Percentiles rank a stretch among this genome's conserved stretches.
phyloP scores from a whole-genome alignment of 2,797 vertebrate species.

The Eulemur mongoz region DNA sequence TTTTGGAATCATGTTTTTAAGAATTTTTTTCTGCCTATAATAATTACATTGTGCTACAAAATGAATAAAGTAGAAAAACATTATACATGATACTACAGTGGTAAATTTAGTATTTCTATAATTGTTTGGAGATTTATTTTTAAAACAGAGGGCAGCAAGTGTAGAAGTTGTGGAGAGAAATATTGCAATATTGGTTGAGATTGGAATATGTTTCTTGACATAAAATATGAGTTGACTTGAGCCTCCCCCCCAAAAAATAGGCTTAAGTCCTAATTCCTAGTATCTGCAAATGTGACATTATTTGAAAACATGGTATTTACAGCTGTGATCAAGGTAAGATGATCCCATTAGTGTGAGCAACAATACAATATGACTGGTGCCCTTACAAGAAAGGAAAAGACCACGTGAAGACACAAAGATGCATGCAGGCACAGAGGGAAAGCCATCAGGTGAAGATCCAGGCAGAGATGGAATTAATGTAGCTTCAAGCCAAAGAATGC shows the following conservation, averaged over 20 bases:
- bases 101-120: not conserved
- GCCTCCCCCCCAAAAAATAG: fast-evolving
- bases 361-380: not conserved
- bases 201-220: not conserved
- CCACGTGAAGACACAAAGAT: fast-evolving
- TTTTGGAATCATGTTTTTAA: not conserved
- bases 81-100: not conserved
- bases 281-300: not conserved
- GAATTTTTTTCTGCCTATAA: not conserved
- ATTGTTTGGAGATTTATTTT: not conserved
- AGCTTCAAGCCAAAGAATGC: not conserved
- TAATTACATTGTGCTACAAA: not conserved
- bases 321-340: not conserved
- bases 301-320: not conserved
- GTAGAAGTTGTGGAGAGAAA: not conserved
- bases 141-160: not conserved
- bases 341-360: not conserved
- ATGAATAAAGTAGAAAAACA: not conserved
- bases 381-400: no score
- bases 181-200: fast-evolving
- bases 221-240: not conserved
- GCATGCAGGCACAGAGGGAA: not conserved
- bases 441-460: not conserved
- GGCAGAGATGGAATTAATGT: fast-evolving
- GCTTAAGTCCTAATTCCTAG: not conserved